Conservation (phyloP, 2,888 invertebrate species). For the Ornithoptera priamus region DNA sequence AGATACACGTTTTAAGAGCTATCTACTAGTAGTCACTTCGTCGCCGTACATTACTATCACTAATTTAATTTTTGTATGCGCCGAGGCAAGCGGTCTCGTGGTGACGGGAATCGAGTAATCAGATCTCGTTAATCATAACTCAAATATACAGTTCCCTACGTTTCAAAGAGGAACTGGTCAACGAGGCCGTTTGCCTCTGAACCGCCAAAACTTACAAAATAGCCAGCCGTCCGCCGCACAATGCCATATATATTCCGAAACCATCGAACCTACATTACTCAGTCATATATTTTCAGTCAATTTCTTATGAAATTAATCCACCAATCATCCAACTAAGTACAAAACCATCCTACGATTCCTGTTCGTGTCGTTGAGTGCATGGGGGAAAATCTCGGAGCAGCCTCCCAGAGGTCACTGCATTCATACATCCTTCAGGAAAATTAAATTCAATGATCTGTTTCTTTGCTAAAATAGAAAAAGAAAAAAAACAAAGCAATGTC, state of each 20-base stretch:
- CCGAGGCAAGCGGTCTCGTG: slow-evolving; percentile 50
- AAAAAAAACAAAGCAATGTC: too few relatives aligned
- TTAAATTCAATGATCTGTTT: too few relatives aligned
- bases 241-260: slow-evolving; percentile 73
- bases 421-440: too few relatives aligned
- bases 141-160: not conserved
- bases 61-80: slow-evolving; percentile 53
- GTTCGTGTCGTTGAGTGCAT: slow-evolving; percentile 40
- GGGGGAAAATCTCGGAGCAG: too few relatives aligned
- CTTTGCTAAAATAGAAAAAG: too few relatives aligned
- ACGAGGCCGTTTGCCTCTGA: slow-evolving; percentile 50
- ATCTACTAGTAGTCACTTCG: slow-evolving; percentile 74
- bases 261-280: slow-evolving; percentile 76
- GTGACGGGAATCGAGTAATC: slow-evolving; percentile 31
- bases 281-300: slow-evolving; percentile 78
- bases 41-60: slow-evolving; percentile 66
- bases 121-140: slow-evolving; percentile 19
- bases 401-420: too few relatives aligned
- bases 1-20: slow-evolving; percentile 74
- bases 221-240: slow-evolving; percentile 75
- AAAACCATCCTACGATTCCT: slow-evolving; percentile 55
- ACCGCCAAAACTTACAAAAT: slow-evolving; percentile 55
- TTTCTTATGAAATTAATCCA: slow-evolving; percentile 75
- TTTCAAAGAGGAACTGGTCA: slow-evolving; percentile 20
- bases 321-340: slow-evolving; percentile 69